Evolutionary conservation across 1,140 invertebrate genomes (phyloP).

Genomic region (Onthophagus taurus): DNA sequence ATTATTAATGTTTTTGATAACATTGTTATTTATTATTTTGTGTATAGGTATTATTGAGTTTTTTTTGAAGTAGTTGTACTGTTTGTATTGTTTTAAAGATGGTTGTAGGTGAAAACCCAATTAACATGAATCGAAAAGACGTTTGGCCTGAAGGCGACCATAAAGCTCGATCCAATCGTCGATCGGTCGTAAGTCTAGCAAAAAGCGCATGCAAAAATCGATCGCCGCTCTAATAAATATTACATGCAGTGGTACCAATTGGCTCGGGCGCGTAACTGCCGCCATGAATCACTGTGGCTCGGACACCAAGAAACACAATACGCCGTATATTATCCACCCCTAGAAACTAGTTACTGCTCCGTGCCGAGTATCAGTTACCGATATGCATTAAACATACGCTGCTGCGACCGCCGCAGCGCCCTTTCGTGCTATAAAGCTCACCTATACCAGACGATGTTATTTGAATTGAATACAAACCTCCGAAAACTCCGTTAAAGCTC

Average conservation of each 20-base stretch:
- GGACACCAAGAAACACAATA: constrained; percentile 29
- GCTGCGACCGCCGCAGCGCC: constrained; percentile 24
- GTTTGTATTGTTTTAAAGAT: no score
- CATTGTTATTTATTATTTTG: no score
- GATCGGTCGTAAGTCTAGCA: no score
- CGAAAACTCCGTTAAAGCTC: no score
- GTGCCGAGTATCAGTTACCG: constrained; percentile 26
- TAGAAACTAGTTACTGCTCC: constrained; percentile 29
- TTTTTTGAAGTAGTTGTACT: no score
- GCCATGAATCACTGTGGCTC: constrained; percentile 26
- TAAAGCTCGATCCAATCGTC: no score
- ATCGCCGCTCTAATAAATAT: constrained; percentile 24
- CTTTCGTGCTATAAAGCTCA: constrained; percentile 29
- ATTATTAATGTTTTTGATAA: no score
- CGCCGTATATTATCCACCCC: constrained; percentile 27
- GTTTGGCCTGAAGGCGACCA: no score
- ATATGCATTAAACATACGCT: constrained; percentile 29
- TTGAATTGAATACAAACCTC: constrained; percentile 25
- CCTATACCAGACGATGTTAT: constrained; percentile 25
- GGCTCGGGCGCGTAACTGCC: constrained; percentile 23
- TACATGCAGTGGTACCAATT: constrained; percentile 25
- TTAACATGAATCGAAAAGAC: no score
- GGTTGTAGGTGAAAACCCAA: no score
- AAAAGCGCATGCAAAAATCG: constrained; percentile 11
- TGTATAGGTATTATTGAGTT: no score